Base-by-base conservation (phyloP, 2,888 invertebrate genomes). In the Philopedon plagiatum region DNA sequence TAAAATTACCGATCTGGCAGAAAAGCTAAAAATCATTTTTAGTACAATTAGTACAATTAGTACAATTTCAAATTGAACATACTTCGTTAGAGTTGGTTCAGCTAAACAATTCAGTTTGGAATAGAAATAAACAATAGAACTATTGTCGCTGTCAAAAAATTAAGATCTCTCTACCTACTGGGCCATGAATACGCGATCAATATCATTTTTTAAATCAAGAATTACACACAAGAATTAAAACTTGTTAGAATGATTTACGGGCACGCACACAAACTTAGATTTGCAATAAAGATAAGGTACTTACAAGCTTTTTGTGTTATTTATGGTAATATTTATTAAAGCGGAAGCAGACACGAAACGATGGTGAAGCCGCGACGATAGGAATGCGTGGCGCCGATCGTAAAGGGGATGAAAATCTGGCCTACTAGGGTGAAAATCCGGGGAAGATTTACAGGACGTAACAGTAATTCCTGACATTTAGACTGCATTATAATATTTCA, bases 321-420 rank as follows among this genome's bases (percentile, higher is more conserved):
- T 65, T 66, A 65, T 71, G 71, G 26, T 60, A 71, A 71, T 64
- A 64, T 56, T 71, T 66, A 61, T 71, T 66, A 63, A 63, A 54
- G 41, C 57, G 26, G 29, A 58, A 64, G 21, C 51, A 46, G 51
- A 51, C 71, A 71, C 71, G 71, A 71, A 71, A 71, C 64, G 34
- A 54, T 60, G 26, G 11, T 18, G 54, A 58, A 61, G 71, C 56
- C 71, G 66, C 60, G 71, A 71, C 71, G 71, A 29, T 54, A 54
- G 37, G 61, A 54, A 44, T 62, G 71, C 65, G 61, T 71, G 61
- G 64, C 71, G 66, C 56, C 65, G 58, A 63, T 46, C 44, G 56
- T 56, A 49, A 62, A 7, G 44, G 46, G 61, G 61, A 46, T 62
- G 67, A 44, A 44, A 21, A 49, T 18, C 23, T 4, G 68, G 37